phyloP scores from a whole-genome alignment of 2,888 invertebrate species.

The Parthenolecanium corni region DNA sequence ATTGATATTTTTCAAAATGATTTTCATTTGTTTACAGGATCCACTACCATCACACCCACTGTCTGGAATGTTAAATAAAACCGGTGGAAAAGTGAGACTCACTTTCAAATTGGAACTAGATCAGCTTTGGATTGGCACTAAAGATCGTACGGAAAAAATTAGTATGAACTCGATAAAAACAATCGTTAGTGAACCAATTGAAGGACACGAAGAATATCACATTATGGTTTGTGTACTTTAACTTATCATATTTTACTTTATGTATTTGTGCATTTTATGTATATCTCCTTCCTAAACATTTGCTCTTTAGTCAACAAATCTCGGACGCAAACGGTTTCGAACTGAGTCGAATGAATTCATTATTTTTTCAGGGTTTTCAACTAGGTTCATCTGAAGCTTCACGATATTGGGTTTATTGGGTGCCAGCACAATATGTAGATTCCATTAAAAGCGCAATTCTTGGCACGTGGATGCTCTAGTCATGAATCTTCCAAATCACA shows the following conservation, averaged over 20 bases:
- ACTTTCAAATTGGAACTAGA: slow-evolving; percentile 85
- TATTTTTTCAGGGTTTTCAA: slow-evolving; percentile 67
- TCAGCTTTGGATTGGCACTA: slow-evolving; percentile 83
- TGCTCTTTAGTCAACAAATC: not conserved
- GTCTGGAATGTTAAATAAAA: slow-evolving; percentile 81
- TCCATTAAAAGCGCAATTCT: slow-evolving; percentile 83
- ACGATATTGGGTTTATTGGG: slow-evolving; percentile 89
- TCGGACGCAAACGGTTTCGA: not conserved
- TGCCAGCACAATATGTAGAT: slow-evolving; percentile 78
- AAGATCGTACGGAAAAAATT: slow-evolving; percentile 83
- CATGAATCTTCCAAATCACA: slow-evolving; percentile 1
- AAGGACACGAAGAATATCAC: slow-evolving; percentile 81
- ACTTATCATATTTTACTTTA: too few relatives aligned
- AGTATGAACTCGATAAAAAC: slow-evolving; percentile 81
- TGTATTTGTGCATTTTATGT: not conserved
- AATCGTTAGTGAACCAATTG: slow-evolving; percentile 67
- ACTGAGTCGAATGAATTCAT: not conserved
- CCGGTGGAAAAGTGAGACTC: slow-evolving; percentile 76
- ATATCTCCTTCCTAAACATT: not conserved
- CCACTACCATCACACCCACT: slow-evolving; percentile 67
- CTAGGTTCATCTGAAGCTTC: slow-evolving; percentile 85
- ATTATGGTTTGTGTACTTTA: slow-evolving; percentile 57
- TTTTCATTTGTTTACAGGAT: slow-evolving; percentile 52
- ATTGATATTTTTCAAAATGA: too few relatives aligned
- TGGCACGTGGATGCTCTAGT: slow-evolving; percentile 51